Conservation (phyloP, 2,113 vertebrate species). For the Columbina picui region DNA sequence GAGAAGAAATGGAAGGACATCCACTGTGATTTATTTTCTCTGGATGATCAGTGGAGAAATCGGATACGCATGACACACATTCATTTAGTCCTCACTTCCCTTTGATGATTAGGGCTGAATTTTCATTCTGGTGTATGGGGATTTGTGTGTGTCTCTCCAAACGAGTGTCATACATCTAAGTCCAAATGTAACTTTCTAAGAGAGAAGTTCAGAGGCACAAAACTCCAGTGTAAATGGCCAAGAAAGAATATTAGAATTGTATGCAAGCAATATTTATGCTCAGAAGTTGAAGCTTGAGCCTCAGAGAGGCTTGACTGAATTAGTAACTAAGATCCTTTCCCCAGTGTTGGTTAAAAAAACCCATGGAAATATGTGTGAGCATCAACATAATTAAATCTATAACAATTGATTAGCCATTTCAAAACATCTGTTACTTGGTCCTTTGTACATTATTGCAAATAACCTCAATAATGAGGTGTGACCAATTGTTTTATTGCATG, state of each 20-base stretch:
- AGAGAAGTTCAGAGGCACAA: background rate
- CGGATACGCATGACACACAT: conserved; percentile 52
- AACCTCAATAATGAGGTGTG: conserved; percentile 30
- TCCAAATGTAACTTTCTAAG: conserved; percentile 57
- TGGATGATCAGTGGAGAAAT: conserved; percentile 53
- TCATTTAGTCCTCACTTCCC: conserved; percentile 61
- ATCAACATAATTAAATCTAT: conserved; percentile 19
- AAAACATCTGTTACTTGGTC: conserved; percentile 26
- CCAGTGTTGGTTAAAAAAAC: background rate
- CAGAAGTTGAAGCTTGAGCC: background rate
- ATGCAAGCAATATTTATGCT: background rate
- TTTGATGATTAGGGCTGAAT: conserved; percentile 72
- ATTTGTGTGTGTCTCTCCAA: conserved; percentile 63
- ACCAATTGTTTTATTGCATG: background rate
- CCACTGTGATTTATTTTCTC: conserved; percentile 65
- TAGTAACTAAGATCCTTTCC: background rate
- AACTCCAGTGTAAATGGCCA: background rate
- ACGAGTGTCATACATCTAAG: conserved; percentile 37
- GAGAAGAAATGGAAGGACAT: conserved; percentile 51
- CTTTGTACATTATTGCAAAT: background rate
- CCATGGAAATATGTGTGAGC: background rate
- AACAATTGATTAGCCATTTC: conserved; percentile 36
- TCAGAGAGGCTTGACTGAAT: background rate
- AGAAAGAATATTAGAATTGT: background rate
- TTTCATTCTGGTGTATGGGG: conserved; percentile 53